phyloP scores from a whole-genome alignment of 30 jellyfish, hydroid and myxozoan genomes.

The Chrysaora quinquecirrha region DNA sequence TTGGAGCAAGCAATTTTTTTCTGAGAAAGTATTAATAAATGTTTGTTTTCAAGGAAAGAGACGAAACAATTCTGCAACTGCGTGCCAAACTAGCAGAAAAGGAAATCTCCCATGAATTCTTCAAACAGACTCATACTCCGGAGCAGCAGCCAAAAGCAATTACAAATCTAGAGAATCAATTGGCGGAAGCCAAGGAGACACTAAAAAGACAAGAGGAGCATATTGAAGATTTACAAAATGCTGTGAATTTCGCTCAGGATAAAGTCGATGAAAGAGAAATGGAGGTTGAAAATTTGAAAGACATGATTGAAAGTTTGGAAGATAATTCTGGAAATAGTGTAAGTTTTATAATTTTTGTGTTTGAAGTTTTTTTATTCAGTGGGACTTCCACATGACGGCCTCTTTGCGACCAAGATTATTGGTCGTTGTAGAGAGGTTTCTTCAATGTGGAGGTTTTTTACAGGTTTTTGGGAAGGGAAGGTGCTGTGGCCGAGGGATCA shows the following conservation, averaged over 20 bases:
- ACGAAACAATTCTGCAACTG: conserved; percentile 64
- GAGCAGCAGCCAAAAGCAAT: conserved; percentile 63
- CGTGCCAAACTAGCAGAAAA: conserved; percentile 80
- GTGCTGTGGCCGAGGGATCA: too few relatives aligned
- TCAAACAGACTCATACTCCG: conserved; percentile 81
- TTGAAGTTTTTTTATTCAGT: too few relatives aligned
- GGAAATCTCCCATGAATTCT: conserved; percentile 64
- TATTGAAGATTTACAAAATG: conserved; percentile 72
- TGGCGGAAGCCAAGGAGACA: conserved; percentile 92
- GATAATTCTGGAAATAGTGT: background rate
- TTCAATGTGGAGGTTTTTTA: too few relatives aligned
- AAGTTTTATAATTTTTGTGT: too few relatives aligned
- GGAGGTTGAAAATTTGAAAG: conserved; percentile 86
- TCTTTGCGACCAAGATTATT: background rate
- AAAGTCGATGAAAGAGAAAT: conserved; percentile 67
- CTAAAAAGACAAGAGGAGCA: conserved; percentile 63
- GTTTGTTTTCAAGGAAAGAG: conserved; percentile 87
- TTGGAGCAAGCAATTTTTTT: too few relatives aligned
- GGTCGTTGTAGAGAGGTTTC: too few relatives aligned
- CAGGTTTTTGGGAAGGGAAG: too few relatives aligned
- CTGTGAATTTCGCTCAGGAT: conserved; percentile 45
- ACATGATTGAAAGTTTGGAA: conserved; percentile 47
- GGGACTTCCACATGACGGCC: too few relatives aligned
- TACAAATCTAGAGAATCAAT: conserved; percentile 47
- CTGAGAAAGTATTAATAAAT: too few relatives aligned